These are phyloP conservation scores for Selene dorsalis DNA, from an alignment of 2,797 vertebrate species.

Conservation along the genomic window DNA sequence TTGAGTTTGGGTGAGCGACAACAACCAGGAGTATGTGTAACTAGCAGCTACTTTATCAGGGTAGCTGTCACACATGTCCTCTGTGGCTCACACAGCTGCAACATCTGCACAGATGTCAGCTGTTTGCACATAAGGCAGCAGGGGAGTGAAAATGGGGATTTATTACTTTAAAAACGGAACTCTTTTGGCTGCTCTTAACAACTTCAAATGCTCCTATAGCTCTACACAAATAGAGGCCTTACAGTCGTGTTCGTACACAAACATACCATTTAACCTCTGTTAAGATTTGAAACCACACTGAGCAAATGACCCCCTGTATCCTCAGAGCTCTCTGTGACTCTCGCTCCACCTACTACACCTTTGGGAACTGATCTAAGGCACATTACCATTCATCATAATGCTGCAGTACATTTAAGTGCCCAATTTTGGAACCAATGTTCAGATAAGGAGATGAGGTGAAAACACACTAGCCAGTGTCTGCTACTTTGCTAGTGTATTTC, in stretches of 20 bases:
- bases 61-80: constrained; percentile 52
- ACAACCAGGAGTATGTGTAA: neutral
- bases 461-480: no score
- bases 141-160: neutral
- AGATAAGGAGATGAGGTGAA: constrained; percentile 6
- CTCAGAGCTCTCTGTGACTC: constrained; percentile 54
- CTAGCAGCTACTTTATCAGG: constrained; percentile 54
- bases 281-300: constrained; percentile 14
- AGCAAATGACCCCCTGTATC: constrained; percentile 74
- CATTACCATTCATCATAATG: constrained; percentile 48
- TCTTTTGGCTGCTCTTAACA: neutral
- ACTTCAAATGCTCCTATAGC: neutral
- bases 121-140: constrained; percentile 44
- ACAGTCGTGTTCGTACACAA: neutral
- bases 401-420: constrained; percentile 11
- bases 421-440: constrained; percentile 28
- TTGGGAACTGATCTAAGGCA: constrained; percentile 66
- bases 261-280: constrained; percentile 22
- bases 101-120: constrained; percentile 15
- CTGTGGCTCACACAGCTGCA: constrained; percentile 34
- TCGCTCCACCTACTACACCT: constrained; percentile 48
- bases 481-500: neutral
- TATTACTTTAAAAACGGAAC: neutral
- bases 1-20: constrained; percentile 12
- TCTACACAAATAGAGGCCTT: neutral